Conservation (phyloP, 2,888 invertebrate genomes). For the Dasysyrphus albostriatus region DNA sequence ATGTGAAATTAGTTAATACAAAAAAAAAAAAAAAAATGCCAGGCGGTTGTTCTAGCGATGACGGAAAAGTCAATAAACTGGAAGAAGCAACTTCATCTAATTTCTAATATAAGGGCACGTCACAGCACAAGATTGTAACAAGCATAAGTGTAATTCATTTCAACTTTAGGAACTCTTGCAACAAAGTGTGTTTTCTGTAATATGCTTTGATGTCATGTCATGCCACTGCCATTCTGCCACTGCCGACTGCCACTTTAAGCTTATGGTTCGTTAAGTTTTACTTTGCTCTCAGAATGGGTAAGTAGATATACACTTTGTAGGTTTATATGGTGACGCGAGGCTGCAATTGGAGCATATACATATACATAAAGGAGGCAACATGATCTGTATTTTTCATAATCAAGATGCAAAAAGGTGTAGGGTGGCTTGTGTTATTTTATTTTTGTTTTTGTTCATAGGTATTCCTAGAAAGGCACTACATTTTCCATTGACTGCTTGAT, state of each 20-base stretch:
- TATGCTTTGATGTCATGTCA: slow-evolving; percentile 61
- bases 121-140: slow-evolving; percentile 20
- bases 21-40: neutral
- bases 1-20: slow-evolving; percentile 22
- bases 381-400: slow-evolving; percentile 69
- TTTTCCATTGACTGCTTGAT: slow-evolving; percentile 62
- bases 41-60: slow-evolving; percentile 12
- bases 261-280: slow-evolving; percentile 70
- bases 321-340: slow-evolving; percentile 37
- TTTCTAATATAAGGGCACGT: neutral
- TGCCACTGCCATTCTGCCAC: slow-evolving; percentile 56
- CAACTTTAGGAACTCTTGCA: slow-evolving; percentile 34
- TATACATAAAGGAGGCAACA: slow-evolving; percentile 50
- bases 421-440: slow-evolving; percentile 55
- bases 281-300: slow-evolving; percentile 10
- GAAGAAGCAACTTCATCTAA: slow-evolving; percentile 4
- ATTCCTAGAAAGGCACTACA: slow-evolving; percentile 29
- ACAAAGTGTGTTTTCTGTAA: slow-evolving; percentile 45
- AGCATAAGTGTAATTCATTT: slow-evolving; percentile 40
- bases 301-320: neutral
- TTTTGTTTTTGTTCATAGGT: neutral
- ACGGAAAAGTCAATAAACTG: slow-evolving; percentile 51
- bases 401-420: slow-evolving; percentile 54
- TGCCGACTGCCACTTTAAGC: slow-evolving; percentile 47
- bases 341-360: slow-evolving; percentile 62